Evolutionary conservation across 2,113 vertebrate species (phyloP), one percentile per base, ranked within the genome.

Genomic region (Pholis gunnellus): DNA sequence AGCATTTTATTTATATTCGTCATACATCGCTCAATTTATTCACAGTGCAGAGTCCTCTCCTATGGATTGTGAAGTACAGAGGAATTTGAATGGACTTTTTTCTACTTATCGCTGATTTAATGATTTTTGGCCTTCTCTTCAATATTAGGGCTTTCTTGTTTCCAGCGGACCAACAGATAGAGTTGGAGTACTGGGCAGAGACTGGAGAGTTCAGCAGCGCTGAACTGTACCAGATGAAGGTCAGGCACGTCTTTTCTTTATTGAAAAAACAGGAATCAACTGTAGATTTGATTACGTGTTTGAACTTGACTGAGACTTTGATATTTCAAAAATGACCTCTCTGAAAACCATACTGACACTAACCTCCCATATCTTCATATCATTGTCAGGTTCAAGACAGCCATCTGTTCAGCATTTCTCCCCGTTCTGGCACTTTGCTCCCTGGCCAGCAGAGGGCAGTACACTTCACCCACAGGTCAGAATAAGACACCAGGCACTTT

Each of bases 141-240:
- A 9, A 61, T 46, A 34, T 79, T 65, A 98, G 97, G 97, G 85
- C 92, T 31, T 97, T 99, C 90, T 90, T 99, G 88, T 97, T 98
- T 88, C 97, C 98, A 34, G 95, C 95, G 69, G 97, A 99, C 90
- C 97, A 97, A 91, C 95, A 96, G 85, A 95, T 97, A 2, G 94
- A 97, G 42, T 14, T 97, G 88, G 97, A 98, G 36, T 92, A 79
- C 81, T 98, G 97, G 98, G 95, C 96, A 9, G 96, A 97, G 75
- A 92, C 92, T 25, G 89, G 78, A 48, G 96, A 97, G 52, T 95
- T 97, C 69, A 95, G 92, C 75, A 54, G 81, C 48, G 86, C 60
- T 0, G 97, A 97, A 71, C 93, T 97, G 54, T 89, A 96, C 25
- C 96, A 97, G 40, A 97, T 98, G 96, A 96, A 95, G 68, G 95